These are phyloP conservation scores for Oreocharis arfaki DNA, from an alignment of 2,113 vertebrate genomes.

Conservation along the genomic window DNA sequence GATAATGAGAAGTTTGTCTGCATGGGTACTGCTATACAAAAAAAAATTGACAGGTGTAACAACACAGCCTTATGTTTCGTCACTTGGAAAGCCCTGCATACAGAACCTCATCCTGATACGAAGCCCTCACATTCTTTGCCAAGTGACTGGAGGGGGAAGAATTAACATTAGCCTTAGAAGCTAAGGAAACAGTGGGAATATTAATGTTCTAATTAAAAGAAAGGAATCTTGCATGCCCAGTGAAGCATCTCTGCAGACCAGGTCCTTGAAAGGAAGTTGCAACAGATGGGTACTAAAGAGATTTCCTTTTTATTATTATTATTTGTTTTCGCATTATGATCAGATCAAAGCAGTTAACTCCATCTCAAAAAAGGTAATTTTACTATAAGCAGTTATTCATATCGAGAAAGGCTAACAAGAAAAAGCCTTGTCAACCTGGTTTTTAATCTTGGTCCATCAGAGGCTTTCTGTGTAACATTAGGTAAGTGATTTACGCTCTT, in stretches of 20 bases:
- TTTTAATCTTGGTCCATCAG: background rate
- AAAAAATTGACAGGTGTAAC: slow-evolving; percentile 25
- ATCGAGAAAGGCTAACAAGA: background rate
- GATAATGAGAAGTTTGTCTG: slow-evolving; percentile 58
- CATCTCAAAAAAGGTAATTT: background rate
- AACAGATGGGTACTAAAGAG: background rate
- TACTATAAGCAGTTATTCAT: background rate
- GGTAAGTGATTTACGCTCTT: background rate
- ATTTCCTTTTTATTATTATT: background rate
- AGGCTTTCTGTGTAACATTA: background rate
- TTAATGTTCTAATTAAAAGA: slow-evolving; percentile 49
- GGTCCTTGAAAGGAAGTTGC: slow-evolving; percentile 2
- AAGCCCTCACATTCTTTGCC: slow-evolving; percentile 1
- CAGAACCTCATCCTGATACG: slow-evolving; percentile 15
- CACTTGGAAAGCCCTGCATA: slow-evolving; percentile 3
- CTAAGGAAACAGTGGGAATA: slow-evolving; percentile 33
- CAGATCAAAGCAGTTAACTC: background rate
- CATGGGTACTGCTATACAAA: background rate
- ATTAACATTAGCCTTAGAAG: slow-evolving; percentile 26
- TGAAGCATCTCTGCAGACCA: slow-evolving; percentile 11
- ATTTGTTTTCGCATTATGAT: background rate
- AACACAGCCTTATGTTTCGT: background rate
- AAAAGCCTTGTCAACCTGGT: background rate
- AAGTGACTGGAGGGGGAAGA: slow-evolving; percentile 26
- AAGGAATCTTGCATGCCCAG: background rate